Evolutionary conservation across 2,888 invertebrate genomes (phyloP).

Genomic region (Ischnus inquisitorius): DNA sequence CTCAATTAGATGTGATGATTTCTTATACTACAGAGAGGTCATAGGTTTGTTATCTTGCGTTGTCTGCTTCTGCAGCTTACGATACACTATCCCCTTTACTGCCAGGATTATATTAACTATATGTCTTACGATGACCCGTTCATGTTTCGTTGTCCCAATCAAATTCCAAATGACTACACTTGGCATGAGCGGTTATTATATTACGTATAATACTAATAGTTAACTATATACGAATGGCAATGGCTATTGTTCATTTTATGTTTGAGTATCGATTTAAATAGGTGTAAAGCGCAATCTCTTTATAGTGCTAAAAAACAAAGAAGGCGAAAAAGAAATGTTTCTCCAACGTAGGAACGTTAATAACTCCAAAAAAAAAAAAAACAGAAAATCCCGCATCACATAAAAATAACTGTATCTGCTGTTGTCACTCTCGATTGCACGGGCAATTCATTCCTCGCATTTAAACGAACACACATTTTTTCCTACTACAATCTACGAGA

Average conservation of each 20-base stretch:
- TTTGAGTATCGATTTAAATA: slow-evolving; percentile 57
- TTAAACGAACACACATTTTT: slow-evolving; percentile 42
- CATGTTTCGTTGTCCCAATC: slow-evolving; percentile 55
- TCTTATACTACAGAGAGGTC: slow-evolving; percentile 30
- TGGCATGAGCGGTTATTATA: slow-evolving; percentile 60
- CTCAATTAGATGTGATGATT: slow-evolving; percentile 47
- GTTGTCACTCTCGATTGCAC: slow-evolving; percentile 53
- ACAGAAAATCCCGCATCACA: slow-evolving; percentile 1
- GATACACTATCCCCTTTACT: slow-evolving; percentile 49
- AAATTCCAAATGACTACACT: slow-evolving; percentile 62
- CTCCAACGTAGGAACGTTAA: neutral
- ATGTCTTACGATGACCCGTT: slow-evolving; percentile 52
- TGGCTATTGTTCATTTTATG: slow-evolving; percentile 55
- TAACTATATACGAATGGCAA: slow-evolving; percentile 52
- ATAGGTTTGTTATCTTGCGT: slow-evolving; percentile 60
- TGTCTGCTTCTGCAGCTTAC: slow-evolving; percentile 57
- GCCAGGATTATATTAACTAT: slow-evolving; percentile 31
- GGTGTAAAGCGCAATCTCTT: slow-evolving; percentile 54
- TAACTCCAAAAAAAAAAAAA: slow-evolving; percentile 33
- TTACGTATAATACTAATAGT: slow-evolving; percentile 56
- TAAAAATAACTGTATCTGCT: slow-evolving; percentile 33
- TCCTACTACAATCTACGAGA: slow-evolving; percentile 59
- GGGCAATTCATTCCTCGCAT: slow-evolving; percentile 65
- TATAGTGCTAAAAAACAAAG: slow-evolving; percentile 45
- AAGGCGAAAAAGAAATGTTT: neutral